A percentile compares a stretch with the other conserved stretches of the same genome.
Conservation (phyloP, 2,888 invertebrate species). For the Hanleya hanleyi region DNA sequence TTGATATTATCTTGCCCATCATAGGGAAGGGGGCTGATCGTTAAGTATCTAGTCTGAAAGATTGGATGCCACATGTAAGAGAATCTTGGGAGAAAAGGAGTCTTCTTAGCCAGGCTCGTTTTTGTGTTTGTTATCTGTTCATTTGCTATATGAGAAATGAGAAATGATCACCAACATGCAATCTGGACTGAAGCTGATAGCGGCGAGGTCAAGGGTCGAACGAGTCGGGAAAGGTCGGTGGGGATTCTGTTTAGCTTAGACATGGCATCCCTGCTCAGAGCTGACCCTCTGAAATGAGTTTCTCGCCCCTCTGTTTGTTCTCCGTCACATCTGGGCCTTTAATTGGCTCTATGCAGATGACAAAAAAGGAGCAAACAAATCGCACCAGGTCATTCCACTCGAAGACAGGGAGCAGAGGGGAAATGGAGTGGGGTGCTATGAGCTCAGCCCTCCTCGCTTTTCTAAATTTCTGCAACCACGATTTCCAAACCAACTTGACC, state of each 20-base stretch:
- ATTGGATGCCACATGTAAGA: too few species aligned
- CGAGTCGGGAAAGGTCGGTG: not conserved
- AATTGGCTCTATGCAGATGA: slow-evolving; percentile 30
- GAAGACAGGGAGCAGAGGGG: too few species aligned
- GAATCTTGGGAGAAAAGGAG: too few species aligned
- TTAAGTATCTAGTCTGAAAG: too few species aligned
- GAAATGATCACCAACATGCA: not conserved
- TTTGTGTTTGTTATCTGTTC: not conserved
- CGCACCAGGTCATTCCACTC: too few species aligned
- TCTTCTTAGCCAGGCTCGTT: too few species aligned
- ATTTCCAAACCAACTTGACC: too few species aligned
- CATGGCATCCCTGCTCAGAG: not conserved
- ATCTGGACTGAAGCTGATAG: not conserved
- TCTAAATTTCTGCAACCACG: too few species aligned
- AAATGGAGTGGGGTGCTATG: too few species aligned
- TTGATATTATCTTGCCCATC: too few species aligned
- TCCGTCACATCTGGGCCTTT: slow-evolving; percentile 13
- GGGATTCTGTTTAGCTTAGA: not conserved
- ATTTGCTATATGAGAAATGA: not conserved
- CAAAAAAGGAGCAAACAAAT: slow-evolving; percentile 18
- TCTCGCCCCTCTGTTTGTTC: slow-evolving; percentile 1
- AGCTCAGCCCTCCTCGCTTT: too few species aligned
- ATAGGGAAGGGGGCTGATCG: too few species aligned
- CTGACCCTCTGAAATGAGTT: not conserved
- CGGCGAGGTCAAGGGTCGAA: not conserved